These are phyloP conservation scores for Onychorhynchus coronatus DNA, from an alignment of 2,113 vertebrate species.

Conservation along the genomic window DNA sequence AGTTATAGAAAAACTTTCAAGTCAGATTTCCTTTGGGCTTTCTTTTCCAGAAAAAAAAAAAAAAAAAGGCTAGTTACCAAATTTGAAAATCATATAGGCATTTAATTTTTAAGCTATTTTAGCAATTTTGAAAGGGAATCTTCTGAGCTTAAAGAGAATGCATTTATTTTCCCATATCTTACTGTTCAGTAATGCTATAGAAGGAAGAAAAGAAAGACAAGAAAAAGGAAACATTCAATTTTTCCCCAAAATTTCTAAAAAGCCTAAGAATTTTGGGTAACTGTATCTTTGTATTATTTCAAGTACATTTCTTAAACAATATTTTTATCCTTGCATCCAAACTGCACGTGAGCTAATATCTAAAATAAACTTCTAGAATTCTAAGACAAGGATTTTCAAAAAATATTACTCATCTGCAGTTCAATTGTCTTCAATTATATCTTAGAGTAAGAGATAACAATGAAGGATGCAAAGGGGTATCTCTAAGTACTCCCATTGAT, in stretches of 20 bases:
- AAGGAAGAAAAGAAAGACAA: not conserved
- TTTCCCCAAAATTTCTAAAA: not conserved
- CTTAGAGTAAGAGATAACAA: not conserved
- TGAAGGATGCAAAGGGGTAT: not conserved
- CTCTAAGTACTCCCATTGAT: not conserved
- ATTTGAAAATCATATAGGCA: not conserved
- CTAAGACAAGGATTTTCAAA: not conserved
- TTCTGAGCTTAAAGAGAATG: not conserved
- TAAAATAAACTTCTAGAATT: not conserved
- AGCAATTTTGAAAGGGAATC: not conserved
- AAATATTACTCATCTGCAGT: not conserved
- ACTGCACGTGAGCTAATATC: not conserved
- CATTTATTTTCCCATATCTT: not conserved
- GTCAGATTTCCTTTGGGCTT: accelerated
- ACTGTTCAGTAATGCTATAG: not conserved
- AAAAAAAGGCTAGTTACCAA: not conserved
- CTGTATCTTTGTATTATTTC: not conserved
- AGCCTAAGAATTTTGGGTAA: not conserved
- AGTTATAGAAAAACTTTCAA: not conserved
- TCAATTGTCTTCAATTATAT: not conserved
- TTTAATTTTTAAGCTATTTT: not conserved
- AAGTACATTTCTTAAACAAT: not conserved
- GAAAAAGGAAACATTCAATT: not conserved
- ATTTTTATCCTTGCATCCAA: not conserved
- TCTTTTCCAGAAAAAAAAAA: not conserved